phyloP scores from a whole-genome alignment of 2,888 invertebrate species.

The Ctenicera cuprea region DNA sequence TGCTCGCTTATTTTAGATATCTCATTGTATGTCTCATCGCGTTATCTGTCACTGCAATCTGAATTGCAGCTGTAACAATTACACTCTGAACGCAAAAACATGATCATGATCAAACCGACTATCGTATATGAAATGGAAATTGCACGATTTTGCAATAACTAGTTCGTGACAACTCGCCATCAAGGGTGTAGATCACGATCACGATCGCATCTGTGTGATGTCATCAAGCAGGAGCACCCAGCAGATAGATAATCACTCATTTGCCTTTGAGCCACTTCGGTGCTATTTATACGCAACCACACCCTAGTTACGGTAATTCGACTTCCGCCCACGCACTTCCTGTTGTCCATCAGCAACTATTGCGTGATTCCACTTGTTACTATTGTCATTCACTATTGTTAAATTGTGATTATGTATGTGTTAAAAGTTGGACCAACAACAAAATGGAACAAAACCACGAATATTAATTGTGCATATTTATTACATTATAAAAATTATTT shows the following conservation, averaged over 20 bases:
- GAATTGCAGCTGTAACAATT: not conserved
- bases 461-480: not conserved
- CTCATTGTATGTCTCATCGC: no score
- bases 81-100: not conserved
- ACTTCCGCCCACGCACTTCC: slow-evolving; percentile 63
- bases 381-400: slow-evolving; percentile 21
- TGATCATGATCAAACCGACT: not conserved
- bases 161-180: slow-evolving; percentile 29
- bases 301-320: slow-evolving; percentile 60
- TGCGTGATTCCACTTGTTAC: slow-evolving; percentile 53
- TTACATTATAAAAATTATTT: not conserved
- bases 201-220: slow-evolving; percentile 17
- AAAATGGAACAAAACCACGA: not conserved
- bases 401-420: not conserved
- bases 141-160: slow-evolving; percentile 11
- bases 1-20: no score
- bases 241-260: slow-evolving; percentile 31
- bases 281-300: slow-evolving; percentile 48
- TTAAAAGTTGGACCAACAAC: not conserved
- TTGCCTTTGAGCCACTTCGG: slow-evolving; percentile 33
- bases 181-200: slow-evolving; percentile 28
- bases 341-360: slow-evolving; percentile 53
- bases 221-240: slow-evolving; percentile 13
- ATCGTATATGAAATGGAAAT: slow-evolving; percentile 21
- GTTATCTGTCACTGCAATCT: not conserved